phyloP scores from a whole-genome alignment of 2,888 invertebrate species.

The Biston betularia region DNA sequence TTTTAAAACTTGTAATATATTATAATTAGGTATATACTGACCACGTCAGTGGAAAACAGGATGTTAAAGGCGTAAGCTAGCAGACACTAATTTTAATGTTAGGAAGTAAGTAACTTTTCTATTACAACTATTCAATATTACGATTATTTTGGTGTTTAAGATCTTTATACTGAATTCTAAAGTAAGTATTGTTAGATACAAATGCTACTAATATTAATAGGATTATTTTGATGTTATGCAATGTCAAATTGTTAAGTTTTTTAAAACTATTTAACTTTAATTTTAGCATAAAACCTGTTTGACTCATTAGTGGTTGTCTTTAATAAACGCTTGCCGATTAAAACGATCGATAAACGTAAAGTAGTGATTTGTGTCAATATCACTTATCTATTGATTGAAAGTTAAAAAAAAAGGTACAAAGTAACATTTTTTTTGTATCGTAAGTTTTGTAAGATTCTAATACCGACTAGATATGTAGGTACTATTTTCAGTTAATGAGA shows the following conservation, averaged over 20 bases:
- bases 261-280: no score
- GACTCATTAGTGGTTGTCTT: no score
- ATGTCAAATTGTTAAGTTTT: not conserved
- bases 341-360: no score
- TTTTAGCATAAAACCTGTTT: no score
- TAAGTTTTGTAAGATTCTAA: no score
- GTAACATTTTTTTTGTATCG: no score
- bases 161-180: conserved; percentile 16
- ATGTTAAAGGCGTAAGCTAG: conserved; percentile 67
- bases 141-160: conserved; percentile 29
- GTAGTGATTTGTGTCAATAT: no score
- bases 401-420: no score
- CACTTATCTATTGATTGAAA: no score
- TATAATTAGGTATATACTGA: conserved; percentile 52
- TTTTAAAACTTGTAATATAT: conserved; percentile 69
- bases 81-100: conserved; percentile 65
- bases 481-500: no score
- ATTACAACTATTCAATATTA: conserved; percentile 28
- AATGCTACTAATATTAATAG: conserved; percentile 19
- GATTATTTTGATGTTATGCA: not conserved
- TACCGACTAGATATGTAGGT: no score
- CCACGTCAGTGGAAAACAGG: conserved; percentile 68
- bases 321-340: no score
- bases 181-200: conserved; percentile 14
- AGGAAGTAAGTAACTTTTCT: conserved; percentile 30